Evolutionary conservation across 2,113 vertebrate genomes (phyloP), one percentile per base, ranked within the genome.

Genomic region (Entelurus aequoreus): DNA sequence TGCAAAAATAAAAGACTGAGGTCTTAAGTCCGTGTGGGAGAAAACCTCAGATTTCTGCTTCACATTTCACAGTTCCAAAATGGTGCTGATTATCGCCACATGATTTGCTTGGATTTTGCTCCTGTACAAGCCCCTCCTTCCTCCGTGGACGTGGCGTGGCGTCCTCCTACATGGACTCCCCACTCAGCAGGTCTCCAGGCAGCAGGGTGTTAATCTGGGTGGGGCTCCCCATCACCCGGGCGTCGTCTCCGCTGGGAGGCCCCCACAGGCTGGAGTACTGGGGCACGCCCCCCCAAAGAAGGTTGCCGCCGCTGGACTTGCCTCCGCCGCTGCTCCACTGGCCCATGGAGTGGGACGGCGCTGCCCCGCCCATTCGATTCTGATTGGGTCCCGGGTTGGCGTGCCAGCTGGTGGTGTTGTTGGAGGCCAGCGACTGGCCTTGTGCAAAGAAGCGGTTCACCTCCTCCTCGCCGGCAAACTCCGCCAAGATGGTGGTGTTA

Each of bases 251-350:
- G 50, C 90, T 90, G 2, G 95, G 94, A 0, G 96, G 95, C 0
- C 96, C 96, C 97, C 97, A 99, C 60, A 99, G 91, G 83, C 95
- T 97, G 9, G 95, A 96, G 91, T 97, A 98, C 69, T 98, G 97
- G 48, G 94, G 97, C 5, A 94, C 93, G 4, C 93, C 91, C 0
- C 96, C 93, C 97, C 97, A 99, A 8, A 98, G 93, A 86, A 99
- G 90, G 69, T 98, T 95, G 1, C 91, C 84, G 1, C 92, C 90
- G 53, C 94, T 88, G 78, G 71, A 73, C 71, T 88, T 87, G 54
- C 79, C 81, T 8, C 90, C 85, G 0, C 91, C 72, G 81, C 91
- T 71, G 79, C 88, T 93, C 95, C 94, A 98, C 88, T 96, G 95
- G 71, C 92, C 91, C 63, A 96, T 88, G 14, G 90, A 88, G 63